phyloP scores from a whole-genome alignment of 2,888 invertebrate species.

The Agriopis leucophaearia region DNA sequence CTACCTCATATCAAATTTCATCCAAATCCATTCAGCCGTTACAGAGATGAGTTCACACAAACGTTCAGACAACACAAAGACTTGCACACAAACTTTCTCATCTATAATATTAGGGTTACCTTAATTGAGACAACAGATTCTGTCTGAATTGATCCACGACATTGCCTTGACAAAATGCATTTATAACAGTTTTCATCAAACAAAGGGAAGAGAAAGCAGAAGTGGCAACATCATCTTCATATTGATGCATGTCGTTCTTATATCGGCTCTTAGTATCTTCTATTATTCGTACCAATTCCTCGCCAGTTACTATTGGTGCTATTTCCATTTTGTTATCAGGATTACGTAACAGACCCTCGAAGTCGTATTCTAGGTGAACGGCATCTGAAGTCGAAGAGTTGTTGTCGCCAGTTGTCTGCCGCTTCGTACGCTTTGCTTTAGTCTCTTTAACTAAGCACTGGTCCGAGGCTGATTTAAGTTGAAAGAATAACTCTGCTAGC shows the following conservation, averaged over 20 bases:
- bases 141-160: conserved; percentile 85
- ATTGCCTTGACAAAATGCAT: conserved; percentile 88
- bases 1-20: too few relatives aligned
- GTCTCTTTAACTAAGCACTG: conserved; percentile 70
- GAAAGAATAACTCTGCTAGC: conserved; percentile 75
- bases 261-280: conserved; percentile 69
- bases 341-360: conserved; percentile 65
- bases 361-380: conserved; percentile 59
- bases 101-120: conserved; percentile 37
- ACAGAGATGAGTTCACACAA: too few relatives aligned
- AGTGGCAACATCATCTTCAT: conserved; percentile 63
- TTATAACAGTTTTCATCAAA: conserved; percentile 84
- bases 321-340: conserved; percentile 65
- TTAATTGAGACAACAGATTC: conserved; percentile 75
- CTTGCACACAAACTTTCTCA: too few relatives aligned
- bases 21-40: too few relatives aligned
- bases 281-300: conserved; percentile 67
- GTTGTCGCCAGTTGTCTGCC: conserved; percentile 72
- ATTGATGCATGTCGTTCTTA: conserved; percentile 59
- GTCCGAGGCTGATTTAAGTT: conserved; percentile 77
- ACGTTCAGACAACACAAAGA: too few relatives aligned
- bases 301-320: conserved; percentile 57
- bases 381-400: conserved; percentile 51
- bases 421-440: conserved; percentile 70
- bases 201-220: conserved; percentile 50